A percentile compares a stretch with the other conserved stretches of the same genome.
These are phyloP conservation scores for Cebus imitator DNA, from an alignment of 2,113 vertebrate species.

Conservation along the genomic window DNA sequence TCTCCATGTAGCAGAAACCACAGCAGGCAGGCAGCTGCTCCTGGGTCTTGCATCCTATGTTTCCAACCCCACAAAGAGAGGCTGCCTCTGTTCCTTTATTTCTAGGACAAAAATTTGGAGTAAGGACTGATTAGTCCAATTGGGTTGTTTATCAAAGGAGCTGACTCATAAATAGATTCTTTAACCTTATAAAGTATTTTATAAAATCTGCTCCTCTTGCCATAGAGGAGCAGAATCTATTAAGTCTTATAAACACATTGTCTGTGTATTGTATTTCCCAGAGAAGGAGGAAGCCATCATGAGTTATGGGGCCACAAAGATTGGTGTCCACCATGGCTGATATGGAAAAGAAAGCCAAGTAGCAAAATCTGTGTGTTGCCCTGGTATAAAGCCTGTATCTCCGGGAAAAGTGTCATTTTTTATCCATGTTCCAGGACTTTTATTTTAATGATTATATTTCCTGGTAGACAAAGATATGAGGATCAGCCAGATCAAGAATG, in stretches of 20 bases:
- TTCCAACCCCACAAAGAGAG: not conserved
- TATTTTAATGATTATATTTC: constrained; percentile 40
- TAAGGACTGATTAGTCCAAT: not conserved
- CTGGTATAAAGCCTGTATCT: not conserved
- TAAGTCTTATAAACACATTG: not conserved
- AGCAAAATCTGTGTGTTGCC: not conserved
- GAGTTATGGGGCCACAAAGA: not conserved
- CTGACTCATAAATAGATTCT: not conserved
- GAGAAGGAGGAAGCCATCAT: not conserved
- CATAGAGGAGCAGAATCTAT: not conserved
- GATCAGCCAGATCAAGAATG: not conserved
- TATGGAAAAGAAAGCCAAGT: constrained; percentile 7
- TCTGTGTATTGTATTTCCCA: not conserved
- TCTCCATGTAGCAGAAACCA: not conserved
- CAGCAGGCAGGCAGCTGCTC: not conserved
- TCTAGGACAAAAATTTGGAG: not conserved
- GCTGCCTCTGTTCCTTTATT: not conserved
- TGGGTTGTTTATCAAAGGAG: not conserved
- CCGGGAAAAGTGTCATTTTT: not conserved
- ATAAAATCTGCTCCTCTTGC: too few species aligned
- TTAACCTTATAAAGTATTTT: too few species aligned
- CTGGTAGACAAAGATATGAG: constrained; percentile 40
- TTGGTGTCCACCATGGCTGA: not conserved
- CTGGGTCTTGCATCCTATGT: not conserved
- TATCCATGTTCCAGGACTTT: constrained; percentile 20